These are phyloP conservation scores for Margaritifera margaritifera DNA, from an alignment of 2,888 invertebrate genomes.

Conservation along the genomic window DNA sequence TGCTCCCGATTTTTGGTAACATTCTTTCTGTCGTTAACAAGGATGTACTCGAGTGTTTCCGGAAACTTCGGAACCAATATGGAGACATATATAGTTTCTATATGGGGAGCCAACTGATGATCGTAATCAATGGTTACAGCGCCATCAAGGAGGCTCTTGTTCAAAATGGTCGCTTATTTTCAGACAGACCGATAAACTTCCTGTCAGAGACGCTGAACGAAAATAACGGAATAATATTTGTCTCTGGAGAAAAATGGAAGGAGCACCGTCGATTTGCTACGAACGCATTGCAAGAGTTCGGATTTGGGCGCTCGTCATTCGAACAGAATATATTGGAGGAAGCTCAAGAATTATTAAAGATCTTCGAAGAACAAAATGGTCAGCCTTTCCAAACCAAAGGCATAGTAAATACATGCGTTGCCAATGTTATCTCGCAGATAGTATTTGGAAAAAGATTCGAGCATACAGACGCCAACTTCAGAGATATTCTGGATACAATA, in stretches of 20 bases:
- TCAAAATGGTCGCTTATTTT: conserved; percentile 19
- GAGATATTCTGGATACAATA: conserved; percentile 14
- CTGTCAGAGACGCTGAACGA: neutral
- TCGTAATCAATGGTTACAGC: conserved; percentile 21
- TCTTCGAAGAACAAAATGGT: conserved; percentile 11
- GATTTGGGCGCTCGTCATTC: conserved; percentile 19
- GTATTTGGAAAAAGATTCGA: conserved; percentile 23
- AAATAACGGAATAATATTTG: conserved; percentile 13
- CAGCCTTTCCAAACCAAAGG: conserved; percentile 22
- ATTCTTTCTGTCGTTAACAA: conserved; percentile 7
- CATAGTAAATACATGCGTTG: conserved; percentile 25
- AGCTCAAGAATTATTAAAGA: conserved; percentile 10
- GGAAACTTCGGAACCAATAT: conserved; percentile 15
- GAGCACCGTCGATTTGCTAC: conserved; percentile 19
- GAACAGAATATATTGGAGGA: conserved; percentile 29
- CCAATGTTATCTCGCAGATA: conserved; percentile 41
- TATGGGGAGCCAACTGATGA: conserved; percentile 12
- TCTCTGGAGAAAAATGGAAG: conserved; percentile 27
- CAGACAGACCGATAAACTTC: conserved; percentile 10
- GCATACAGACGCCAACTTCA: conserved; percentile 23
- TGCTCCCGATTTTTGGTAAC: conserved; percentile 26
- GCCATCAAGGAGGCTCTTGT: conserved; percentile 21
- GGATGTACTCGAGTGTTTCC: conserved; percentile 5
- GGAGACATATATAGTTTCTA: conserved; percentile 26
- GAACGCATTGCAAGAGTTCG: conserved; percentile 16